Evolutionary conservation across 2,888 invertebrate species (phyloP), one percentile per base, ranked within the genome.

Genomic region (Nipponacmea schrenckii): DNA sequence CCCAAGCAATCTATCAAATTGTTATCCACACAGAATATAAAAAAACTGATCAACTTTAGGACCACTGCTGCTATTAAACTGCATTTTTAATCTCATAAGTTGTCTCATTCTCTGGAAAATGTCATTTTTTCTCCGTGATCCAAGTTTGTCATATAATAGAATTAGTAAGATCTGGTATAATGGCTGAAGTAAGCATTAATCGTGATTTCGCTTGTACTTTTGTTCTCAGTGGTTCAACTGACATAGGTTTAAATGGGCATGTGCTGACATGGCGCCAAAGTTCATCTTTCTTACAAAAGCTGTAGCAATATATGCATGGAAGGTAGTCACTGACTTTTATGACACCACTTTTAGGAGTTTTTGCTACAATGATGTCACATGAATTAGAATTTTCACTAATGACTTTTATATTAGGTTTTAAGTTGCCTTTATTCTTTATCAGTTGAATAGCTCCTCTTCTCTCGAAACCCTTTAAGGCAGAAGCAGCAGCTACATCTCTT

Each of bases 141-240:
- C 67, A 17, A 67, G 24, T 31, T 67, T 67, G n/a, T 67, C 56
- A n/a, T 44, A 48, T n/a, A 67, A 20, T 67, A 67, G 3, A n/a
- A 20, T 67, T 5, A 39, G 62, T n/a, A 62, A 56, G 17, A 14
- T 12, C 17, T 62, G 65, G 20, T 17, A 20, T 4, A 24, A 67
- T 12, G 17, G 48, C 48, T 48, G 48, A 48, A 17, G 48, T 17
- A 14, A 48, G 48, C 48, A 48, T 48, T 17, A 48, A 17, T 17
- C 48, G 48, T 14, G 48, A 48, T 48, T 48, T 48, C 15, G 48
- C 48, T 17, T 8, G 48, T 48, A 48, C 48, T 48, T 14, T 48
- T 48, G 48, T 48, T 48, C 48, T 14, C 48, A 48, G 48, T 17
- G 5, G 48, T 48, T 48, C 48, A 17, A 17, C n/a, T 48, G 48